Evolutionary conservation across 2,113 vertebrate genomes (phyloP).

Genomic region (Recurvirostra avosetta): DNA sequence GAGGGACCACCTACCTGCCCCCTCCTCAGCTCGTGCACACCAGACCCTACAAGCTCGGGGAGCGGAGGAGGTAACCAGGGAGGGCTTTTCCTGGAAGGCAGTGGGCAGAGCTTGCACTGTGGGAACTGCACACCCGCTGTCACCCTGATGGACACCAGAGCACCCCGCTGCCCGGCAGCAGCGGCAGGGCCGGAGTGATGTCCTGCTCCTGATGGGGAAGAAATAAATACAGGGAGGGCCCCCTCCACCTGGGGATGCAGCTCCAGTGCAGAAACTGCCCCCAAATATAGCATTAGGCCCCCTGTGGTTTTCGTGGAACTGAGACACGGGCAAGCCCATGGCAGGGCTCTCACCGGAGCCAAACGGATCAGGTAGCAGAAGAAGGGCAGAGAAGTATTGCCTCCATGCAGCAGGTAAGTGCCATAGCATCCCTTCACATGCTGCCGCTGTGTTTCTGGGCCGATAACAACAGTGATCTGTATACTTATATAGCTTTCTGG

Average conservation of each 20-base stretch:
- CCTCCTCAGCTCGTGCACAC: fast-evolving
- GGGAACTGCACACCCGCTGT: fast-evolving
- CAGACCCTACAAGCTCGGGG: background rate
- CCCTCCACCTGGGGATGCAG: no score
- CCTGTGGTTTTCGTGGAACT: background rate
- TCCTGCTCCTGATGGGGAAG: background rate
- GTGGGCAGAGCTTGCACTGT: background rate
- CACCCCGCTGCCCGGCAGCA: background rate
- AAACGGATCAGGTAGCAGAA: background rate
- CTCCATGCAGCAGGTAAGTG: background rate
- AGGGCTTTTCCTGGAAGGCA: background rate
- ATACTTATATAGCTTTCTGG: background rate
- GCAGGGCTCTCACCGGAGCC: background rate
- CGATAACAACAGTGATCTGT: background rate
- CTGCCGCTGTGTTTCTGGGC: background rate
- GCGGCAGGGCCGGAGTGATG: fast-evolving
- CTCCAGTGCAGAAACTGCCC: background rate
- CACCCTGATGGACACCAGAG: background rate
- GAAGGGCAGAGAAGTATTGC: fast-evolving
- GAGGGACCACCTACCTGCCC: background rate
- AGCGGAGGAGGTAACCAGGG: background rate
- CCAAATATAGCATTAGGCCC: background rate
- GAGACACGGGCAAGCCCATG: background rate
- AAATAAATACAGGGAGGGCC: background rate
- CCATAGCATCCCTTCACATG: fast-evolving